A percentile compares a stretch with the other conserved stretches of the same genome.
phyloP scores from a whole-genome alignment of 2,888 invertebrate species.

The Ischnura elegans region DNA sequence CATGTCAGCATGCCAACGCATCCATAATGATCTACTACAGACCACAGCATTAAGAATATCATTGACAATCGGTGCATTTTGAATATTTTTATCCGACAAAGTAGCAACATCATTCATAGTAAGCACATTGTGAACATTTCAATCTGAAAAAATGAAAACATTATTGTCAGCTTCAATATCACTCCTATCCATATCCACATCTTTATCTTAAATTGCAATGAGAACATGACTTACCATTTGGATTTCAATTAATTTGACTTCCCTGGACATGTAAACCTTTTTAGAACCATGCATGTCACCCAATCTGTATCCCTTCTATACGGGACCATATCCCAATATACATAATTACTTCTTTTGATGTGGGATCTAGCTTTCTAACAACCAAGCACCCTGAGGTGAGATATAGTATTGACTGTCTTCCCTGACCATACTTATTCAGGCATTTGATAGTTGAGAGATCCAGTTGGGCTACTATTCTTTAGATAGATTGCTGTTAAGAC shows the following conservation, averaged over 20 bases:
- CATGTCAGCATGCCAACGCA: too few relatives aligned
- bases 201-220: background rate
- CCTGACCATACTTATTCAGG: background rate
- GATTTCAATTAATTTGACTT: background rate
- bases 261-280: too few relatives aligned
- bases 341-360: background rate
- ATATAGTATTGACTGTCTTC: background rate
- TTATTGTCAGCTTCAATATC: background rate
- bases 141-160: background rate
- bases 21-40: too few relatives aligned
- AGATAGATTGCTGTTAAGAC: too few relatives aligned
- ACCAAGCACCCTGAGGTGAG: background rate
- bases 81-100: too few relatives aligned
- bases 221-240: background rate
- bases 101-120: background rate
- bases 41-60: too few relatives aligned
- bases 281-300: too few relatives aligned
- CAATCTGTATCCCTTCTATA: background rate
- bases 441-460: background rate
- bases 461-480: too few relatives aligned
- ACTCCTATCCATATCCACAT: constrained; percentile 1
- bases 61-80: too few relatives aligned
- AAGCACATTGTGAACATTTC: background rate
- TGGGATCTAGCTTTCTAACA: background rate
- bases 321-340: background rate